These are phyloP conservation scores for Labroides dimidiatus DNA, from an alignment of 2,797 vertebrate species.

Conservation along the genomic window DNA sequence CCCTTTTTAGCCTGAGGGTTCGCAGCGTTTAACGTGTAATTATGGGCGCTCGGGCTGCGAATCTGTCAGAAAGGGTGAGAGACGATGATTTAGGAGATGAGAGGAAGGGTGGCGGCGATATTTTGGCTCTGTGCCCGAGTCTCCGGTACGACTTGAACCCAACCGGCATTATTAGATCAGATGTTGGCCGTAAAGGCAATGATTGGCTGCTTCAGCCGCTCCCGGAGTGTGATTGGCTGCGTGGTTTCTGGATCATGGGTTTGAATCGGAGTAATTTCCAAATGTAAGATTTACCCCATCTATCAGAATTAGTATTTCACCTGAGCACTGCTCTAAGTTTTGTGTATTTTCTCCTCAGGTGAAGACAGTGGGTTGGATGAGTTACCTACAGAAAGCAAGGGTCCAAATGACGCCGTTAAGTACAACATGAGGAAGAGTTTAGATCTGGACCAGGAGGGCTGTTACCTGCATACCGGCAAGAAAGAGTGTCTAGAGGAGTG, in stretches of 20 bases:
- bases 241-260: not conserved
- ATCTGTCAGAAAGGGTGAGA: constrained; percentile 15
- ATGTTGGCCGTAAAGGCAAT: constrained; percentile 16
- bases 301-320: not conserved
- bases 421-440: constrained; percentile 86
- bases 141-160: not conserved
- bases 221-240: constrained; percentile 5
- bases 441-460: constrained; percentile 86
- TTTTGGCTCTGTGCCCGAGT: constrained; percentile 17
- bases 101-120: not conserved
- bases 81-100: constrained; percentile 20
- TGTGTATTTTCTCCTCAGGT: constrained; percentile 60
- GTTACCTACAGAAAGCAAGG: not conserved
- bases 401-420: constrained; percentile 66
- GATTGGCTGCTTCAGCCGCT: constrained; percentile 3
- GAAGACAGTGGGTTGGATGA: constrained; percentile 58
- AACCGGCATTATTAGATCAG: constrained; percentile 9
- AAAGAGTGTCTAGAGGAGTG: constrained; percentile 83
- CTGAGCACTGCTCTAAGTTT: not conserved
- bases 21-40: constrained; percentile 15
- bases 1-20: not conserved
- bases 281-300: no score
- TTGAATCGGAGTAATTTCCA: not conserved
- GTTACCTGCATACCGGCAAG: constrained; percentile 80
- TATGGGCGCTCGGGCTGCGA: constrained; percentile 13